A percentile compares a stretch with the other conserved stretches of the same genome.
These are phyloP conservation scores for Molorchus minor DNA, from an alignment of 2,888 invertebrate species.

Conservation along the genomic window DNA sequence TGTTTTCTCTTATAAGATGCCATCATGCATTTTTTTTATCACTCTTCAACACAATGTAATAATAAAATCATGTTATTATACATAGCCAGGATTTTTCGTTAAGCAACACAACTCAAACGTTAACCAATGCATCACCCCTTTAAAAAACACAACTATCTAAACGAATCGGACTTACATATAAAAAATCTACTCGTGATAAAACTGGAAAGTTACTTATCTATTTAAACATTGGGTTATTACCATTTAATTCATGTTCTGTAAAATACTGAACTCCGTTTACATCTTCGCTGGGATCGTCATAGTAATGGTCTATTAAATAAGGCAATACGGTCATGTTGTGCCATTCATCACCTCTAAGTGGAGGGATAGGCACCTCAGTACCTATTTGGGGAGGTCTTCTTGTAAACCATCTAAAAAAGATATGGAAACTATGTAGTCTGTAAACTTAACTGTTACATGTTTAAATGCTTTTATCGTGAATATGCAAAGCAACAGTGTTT, in stretches of 20 bases:
- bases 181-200: conserved; percentile 36
- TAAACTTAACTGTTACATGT: no score
- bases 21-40: no score
- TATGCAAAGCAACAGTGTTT: no score
- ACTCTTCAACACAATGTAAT: no score
- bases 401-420: conserved; percentile 74
- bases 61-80: no score
- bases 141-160: no score
- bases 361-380: conserved; percentile 79
- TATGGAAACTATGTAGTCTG: no score
- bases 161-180: conserved; percentile 39
- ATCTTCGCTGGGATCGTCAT: conserved; percentile 68
- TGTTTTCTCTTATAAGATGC: no score
- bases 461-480: no score
- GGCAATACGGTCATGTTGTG: conserved; percentile 91
- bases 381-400: conserved; percentile 71
- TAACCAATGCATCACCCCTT: no score
- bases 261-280: conserved; percentile 74
- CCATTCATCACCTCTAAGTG: conserved; percentile 78
- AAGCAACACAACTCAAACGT: no score
- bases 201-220: conserved; percentile 30
- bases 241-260: conserved; percentile 80
- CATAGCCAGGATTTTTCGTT: no score
- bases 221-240: conserved; percentile 57
- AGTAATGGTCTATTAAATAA: conserved; percentile 88